A percentile compares a stretch with the other conserved stretches of the same genome.
These are phyloP conservation scores for Erinaceus europaeus DNA, from an alignment of 2,113 vertebrate genomes.

Conservation along the genomic window DNA sequence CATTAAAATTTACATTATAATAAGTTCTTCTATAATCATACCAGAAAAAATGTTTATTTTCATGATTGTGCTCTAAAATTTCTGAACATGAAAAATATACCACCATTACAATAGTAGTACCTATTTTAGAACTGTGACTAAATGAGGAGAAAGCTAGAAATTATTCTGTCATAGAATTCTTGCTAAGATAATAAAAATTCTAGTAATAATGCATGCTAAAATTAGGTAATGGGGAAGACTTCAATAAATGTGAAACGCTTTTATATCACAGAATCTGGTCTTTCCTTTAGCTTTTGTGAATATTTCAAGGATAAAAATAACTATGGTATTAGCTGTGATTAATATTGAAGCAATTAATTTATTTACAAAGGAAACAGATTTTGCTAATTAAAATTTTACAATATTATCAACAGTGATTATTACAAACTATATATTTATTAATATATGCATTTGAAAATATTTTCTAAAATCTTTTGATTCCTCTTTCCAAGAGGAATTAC, in stretches of 20 bases:
- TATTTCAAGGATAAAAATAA: constrained; percentile 39
- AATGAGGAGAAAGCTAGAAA: constrained; percentile 49
- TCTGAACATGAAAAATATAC: constrained; percentile 32
- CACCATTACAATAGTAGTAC: constrained; percentile 29
- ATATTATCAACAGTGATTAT: not conserved
- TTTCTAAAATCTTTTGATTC: constrained; percentile 28
- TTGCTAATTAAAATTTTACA: constrained; percentile 36
- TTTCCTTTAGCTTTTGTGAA: constrained; percentile 10
- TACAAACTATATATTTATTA: constrained; percentile 36
- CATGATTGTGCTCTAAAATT: constrained; percentile 40
- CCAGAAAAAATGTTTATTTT: not conserved
- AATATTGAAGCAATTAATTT: constrained; percentile 44
- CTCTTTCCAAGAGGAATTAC: not conserved
- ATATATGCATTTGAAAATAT: constrained; percentile 43
- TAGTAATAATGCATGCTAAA: constrained; percentile 39
- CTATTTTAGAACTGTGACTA: constrained; percentile 54
- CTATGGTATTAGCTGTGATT: not conserved
- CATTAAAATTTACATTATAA: no score
- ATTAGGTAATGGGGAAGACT: not conserved
- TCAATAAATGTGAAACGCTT: constrained; percentile 44
- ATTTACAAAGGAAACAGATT: constrained; percentile 25
- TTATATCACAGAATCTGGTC: not conserved
- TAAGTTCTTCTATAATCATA: constrained; percentile 3
- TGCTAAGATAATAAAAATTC: constrained; percentile 47
- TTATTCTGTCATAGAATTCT: constrained; percentile 37